These are phyloP conservation scores for Trissoscelio sp. DNA, from an alignment of 2,888 invertebrate genomes.

Conservation along the genomic window DNA sequence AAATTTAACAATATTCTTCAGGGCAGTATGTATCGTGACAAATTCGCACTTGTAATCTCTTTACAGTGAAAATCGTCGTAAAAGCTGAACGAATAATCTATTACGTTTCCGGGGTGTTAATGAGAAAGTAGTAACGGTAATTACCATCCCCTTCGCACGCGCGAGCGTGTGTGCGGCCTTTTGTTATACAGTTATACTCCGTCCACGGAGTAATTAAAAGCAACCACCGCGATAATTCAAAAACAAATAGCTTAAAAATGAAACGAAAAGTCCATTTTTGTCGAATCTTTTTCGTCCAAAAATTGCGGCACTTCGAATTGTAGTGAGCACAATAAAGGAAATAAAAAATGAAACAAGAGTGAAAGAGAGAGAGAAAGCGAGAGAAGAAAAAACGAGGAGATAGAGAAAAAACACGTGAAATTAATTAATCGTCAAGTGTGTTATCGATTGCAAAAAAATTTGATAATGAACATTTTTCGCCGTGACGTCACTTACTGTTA, in stretches of 20 bases:
- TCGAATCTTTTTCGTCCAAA: slow-evolving; percentile 29
- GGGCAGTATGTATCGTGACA: slow-evolving; percentile 11
- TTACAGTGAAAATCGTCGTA: slow-evolving; percentile 44
- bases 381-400: background rate
- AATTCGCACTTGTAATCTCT: slow-evolving; percentile 54
- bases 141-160: slow-evolving; percentile 55
- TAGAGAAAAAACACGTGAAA: background rate
- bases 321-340: background rate
- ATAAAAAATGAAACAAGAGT: background rate
- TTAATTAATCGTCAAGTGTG: slow-evolving; percentile 17
- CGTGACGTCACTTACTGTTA: slow-evolving; percentile 74
- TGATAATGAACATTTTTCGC: slow-evolving; percentile 27
- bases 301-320: too few relatives aligned
- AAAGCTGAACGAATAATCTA: slow-evolving; percentile 55
- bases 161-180: slow-evolving; percentile 39
- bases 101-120: slow-evolving; percentile 60
- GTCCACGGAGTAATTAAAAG: slow-evolving; percentile 48
- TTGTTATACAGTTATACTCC: slow-evolving; percentile 49
- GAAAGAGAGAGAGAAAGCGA: background rate
- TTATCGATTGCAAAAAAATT: slow-evolving; percentile 23
- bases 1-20: background rate
- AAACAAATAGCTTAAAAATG: slow-evolving; percentile 26
- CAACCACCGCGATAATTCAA: slow-evolving; percentile 52
- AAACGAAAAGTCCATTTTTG: slow-evolving; percentile 12
- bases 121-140: slow-evolving; percentile 68